These are phyloP conservation scores for Bellardia pandia DNA, from an alignment of 2,888 invertebrate genomes.

Conservation along the genomic window DNA sequence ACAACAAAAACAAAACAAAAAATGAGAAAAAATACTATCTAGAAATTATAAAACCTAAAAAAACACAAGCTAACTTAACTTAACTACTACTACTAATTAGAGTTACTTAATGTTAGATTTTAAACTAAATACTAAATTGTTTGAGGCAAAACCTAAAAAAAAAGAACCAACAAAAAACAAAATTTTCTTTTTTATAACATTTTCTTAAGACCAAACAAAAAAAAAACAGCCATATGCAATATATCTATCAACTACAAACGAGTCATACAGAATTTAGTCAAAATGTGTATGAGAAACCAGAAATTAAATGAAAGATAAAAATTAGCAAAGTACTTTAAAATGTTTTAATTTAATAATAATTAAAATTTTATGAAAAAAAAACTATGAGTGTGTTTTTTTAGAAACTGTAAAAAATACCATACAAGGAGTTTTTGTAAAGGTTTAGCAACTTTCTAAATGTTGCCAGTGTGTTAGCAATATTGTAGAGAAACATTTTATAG, in stretches of 20 bases:
- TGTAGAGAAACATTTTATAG: neutral
- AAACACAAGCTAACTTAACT: constrained; percentile 65
- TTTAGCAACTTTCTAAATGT: neutral
- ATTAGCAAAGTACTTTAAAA: constrained; percentile 18
- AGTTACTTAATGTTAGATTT: constrained; percentile 69
- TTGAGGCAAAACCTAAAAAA: constrained; percentile 31
- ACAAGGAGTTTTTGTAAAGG: neutral
- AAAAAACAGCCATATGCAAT: constrained; percentile 14
- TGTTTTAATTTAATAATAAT: neutral
- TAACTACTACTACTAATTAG: constrained; percentile 61
- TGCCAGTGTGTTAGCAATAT: neutral
- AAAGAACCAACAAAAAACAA: constrained; percentile 51
- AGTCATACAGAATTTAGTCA: constrained; percentile 33
- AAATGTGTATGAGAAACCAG: constrained; percentile 16
- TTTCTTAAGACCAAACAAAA: constrained; percentile 55
- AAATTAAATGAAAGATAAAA: constrained; percentile 28
- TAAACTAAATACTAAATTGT: constrained; percentile 48
- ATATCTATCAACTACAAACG: constrained; percentile 21
- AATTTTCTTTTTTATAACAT: constrained; percentile 45
- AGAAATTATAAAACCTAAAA: constrained; percentile 24
- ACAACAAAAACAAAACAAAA: constrained; percentile 50
- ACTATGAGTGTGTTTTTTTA: too few relatives aligned
- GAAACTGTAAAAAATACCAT: neutral
- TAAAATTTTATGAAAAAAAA: constrained; percentile 7
- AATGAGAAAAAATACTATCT: constrained; percentile 21